Evolutionary conservation across 2,113 vertebrate genomes (phyloP).

Genomic region (Callipepla californica): DNA sequence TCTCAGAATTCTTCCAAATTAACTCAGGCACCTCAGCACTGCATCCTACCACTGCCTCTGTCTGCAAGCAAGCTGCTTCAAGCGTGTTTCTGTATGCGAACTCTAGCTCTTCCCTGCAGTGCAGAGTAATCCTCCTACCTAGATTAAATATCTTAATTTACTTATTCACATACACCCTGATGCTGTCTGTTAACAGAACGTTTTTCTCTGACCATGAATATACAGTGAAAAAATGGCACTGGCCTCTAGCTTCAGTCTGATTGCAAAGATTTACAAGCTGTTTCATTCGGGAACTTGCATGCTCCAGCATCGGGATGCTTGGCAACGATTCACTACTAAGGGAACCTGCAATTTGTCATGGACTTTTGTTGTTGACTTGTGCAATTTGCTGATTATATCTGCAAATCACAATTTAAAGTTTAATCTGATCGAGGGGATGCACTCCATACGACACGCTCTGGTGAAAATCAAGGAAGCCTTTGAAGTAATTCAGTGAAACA

Average conservation of each 20-base stretch:
- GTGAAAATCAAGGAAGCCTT: neutral
- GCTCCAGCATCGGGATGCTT: neutral
- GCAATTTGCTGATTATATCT: constrained; percentile 27
- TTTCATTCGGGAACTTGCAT: neutral
- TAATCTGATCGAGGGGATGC: neutral
- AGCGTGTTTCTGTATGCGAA: neutral
- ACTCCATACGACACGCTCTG: neutral
- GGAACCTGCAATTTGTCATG: neutral
- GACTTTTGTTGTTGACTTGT: neutral
- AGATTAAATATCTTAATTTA: neutral
- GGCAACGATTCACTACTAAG: neutral
- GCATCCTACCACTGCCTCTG: neutral
- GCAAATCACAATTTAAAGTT: neutral
- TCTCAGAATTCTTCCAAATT: neutral
- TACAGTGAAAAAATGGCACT: constrained; percentile 15
- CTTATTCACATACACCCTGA: neutral
- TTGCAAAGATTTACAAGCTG: constrained; percentile 16
- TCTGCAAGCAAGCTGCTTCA: neutral
- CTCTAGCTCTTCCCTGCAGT: neutral
- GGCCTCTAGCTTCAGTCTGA: neutral
- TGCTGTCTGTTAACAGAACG: neutral
- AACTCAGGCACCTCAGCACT: neutral
- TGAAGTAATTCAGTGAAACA: neutral
- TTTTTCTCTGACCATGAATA: constrained; percentile 18
- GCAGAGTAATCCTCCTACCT: neutral